A percentile compares a stretch with the other conserved stretches of the same genome.
These are phyloP conservation scores for Gastracanthus pulcherrimus DNA, from an alignment of 2,888 invertebrate species.

Conservation along the genomic window DNA sequence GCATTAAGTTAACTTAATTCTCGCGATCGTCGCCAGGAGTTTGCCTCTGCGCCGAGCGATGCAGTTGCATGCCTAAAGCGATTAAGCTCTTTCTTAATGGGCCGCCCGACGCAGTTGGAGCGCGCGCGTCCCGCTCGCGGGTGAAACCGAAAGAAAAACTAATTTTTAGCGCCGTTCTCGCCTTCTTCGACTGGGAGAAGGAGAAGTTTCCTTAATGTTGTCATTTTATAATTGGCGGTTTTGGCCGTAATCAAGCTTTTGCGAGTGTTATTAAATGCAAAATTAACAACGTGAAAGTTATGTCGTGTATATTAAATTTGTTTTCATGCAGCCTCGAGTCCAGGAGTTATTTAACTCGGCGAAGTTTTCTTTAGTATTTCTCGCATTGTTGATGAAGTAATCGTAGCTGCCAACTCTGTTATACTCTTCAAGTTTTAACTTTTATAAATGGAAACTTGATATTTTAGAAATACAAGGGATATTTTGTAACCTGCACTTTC, in stretches of 20 bases:
- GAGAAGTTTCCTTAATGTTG: constrained; percentile 34
- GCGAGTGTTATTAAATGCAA: constrained; percentile 22
- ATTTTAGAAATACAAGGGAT: too few relatives aligned
- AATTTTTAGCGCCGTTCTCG: constrained; percentile 37
- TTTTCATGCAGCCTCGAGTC: constrained; percentile 1
- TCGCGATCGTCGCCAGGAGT: constrained; percentile 48
- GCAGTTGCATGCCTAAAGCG: constrained; percentile 50
- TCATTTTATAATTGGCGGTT: constrained; percentile 42
- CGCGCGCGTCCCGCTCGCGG: background rate
- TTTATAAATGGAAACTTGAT: background rate
- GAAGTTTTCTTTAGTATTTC: constrained; percentile 25
- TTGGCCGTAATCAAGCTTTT: constrained; percentile 6
- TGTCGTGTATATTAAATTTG: constrained; percentile 19
- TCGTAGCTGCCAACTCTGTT: background rate
- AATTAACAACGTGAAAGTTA: constrained; percentile 26
- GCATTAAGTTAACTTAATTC: constrained; percentile 51
- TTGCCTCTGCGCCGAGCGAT: constrained; percentile 21
- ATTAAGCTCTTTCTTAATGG: constrained; percentile 49
- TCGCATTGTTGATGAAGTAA: background rate
- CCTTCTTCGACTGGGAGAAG: background rate
- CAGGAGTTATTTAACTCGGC: background rate
- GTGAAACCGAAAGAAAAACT: constrained; percentile 31
- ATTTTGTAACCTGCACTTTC: too few relatives aligned
- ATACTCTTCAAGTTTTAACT: background rate
- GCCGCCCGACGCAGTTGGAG: constrained; percentile 4